Evolutionary conservation across 2,113 vertebrate genomes (phyloP).

Genomic region (Ancistrus triradiatus): DNA sequence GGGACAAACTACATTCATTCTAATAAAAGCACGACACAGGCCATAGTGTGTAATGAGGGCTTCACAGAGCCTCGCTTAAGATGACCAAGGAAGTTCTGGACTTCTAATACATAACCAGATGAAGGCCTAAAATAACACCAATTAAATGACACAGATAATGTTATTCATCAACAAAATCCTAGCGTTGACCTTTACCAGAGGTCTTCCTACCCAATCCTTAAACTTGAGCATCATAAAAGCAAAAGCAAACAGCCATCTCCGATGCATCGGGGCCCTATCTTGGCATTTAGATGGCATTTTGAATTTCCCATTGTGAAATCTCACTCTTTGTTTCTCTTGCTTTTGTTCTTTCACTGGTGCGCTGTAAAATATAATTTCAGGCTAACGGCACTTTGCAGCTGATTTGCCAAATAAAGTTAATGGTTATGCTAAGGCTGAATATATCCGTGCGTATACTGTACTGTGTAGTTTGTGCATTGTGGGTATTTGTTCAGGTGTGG

Average conservation of each 20-base stretch:
- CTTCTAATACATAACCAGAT: background rate
- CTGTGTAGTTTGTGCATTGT: background rate
- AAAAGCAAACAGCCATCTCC: background rate
- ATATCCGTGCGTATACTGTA: background rate
- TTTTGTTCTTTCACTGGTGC: background rate
- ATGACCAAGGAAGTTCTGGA: too few species aligned
- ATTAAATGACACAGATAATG: background rate
- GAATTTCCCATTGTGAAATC: constrained; percentile 3
- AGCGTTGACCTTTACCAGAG: background rate
- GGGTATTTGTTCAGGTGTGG: background rate
- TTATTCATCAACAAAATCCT: background rate
- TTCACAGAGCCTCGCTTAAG: too few species aligned
- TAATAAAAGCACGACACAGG: too few species aligned
- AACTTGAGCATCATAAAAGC: background rate
- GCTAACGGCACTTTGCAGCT: background rate
- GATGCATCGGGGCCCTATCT: background rate
- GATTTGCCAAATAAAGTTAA: background rate
- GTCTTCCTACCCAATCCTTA: background rate
- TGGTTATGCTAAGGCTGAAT: background rate
- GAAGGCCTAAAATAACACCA: background rate
- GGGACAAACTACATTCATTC: too few species aligned
- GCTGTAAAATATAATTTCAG: background rate
- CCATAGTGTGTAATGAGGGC: too few species aligned
- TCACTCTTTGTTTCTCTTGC: background rate
- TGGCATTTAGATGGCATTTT: constrained; percentile 7